Evolutionary conservation across 2,113 vertebrate genomes (phyloP).

Genomic region (Tyto alba): DNA sequence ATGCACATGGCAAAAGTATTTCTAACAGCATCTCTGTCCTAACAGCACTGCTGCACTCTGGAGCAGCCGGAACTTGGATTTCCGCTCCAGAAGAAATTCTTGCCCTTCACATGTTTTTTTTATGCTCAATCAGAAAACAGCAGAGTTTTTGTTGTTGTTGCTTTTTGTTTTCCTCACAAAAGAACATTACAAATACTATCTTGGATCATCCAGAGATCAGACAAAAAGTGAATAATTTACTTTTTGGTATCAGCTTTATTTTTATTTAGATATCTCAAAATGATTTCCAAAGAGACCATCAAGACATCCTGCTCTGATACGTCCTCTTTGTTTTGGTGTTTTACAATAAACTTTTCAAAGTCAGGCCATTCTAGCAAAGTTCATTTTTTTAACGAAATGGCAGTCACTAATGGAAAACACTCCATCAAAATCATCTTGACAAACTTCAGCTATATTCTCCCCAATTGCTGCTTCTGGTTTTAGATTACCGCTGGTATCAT

Average conservation of each 20-base stretch:
- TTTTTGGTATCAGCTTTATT: not conserved
- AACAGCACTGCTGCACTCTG: not conserved
- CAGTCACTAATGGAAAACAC: not conserved
- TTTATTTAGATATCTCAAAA: not conserved
- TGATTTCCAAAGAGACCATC: not conserved
- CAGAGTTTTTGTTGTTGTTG: no score
- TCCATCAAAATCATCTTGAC: not conserved
- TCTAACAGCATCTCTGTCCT: not conserved
- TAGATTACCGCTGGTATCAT: not conserved
- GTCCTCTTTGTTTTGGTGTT: not conserved
- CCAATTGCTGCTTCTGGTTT: not conserved
- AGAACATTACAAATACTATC: not conserved
- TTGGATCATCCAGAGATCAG: not conserved
- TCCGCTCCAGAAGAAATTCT: not conserved
- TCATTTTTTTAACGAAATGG: not conserved
- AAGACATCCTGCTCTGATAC: not conserved
- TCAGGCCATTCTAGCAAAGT: not conserved
- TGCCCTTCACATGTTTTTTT: not conserved
- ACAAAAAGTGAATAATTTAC: not conserved
- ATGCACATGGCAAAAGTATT: not conserved
- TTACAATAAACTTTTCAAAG: not conserved
- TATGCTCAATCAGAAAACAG: not conserved
- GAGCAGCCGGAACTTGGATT: not conserved
- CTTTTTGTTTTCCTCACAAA: not conserved
- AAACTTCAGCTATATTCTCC: not conserved